Conservation (phyloP, 2,113 vertebrate genomes). For the Nothobranchius kuhntae region DNA sequence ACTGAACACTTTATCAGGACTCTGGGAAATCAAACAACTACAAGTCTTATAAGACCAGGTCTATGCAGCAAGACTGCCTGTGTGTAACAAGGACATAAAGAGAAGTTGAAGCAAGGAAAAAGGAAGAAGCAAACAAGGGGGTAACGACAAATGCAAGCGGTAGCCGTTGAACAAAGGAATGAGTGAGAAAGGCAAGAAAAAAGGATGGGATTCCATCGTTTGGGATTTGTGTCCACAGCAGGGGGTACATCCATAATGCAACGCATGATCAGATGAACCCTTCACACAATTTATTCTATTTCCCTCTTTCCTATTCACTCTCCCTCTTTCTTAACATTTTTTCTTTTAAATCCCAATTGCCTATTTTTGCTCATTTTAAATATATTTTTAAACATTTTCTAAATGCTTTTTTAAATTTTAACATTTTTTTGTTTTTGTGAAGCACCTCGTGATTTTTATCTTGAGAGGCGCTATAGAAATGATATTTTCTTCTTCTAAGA, state of each 20-base stretch:
- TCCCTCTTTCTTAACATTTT: too few relatives aligned
- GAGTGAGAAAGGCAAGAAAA: conserved; percentile 1
- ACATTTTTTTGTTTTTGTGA: too few relatives aligned
- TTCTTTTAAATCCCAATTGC: too few relatives aligned
- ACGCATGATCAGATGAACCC: conserved; percentile 54
- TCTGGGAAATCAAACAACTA: conserved; percentile 36
- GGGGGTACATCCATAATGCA: conserved; percentile 70
- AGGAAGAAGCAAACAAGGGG: conserved; percentile 12
- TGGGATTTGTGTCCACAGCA: conserved; percentile 51
- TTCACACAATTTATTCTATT: conserved; percentile 19
- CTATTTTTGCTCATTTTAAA: too few relatives aligned
- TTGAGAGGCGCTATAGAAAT: too few relatives aligned
- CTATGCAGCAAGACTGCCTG: conserved; percentile 19
- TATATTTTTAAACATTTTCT: too few relatives aligned
- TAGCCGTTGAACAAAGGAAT: conserved; percentile 31
- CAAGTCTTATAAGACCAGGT: conserved; percentile 24
- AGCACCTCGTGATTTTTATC: too few relatives aligned
- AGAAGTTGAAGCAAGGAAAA: conserved; percentile 4
- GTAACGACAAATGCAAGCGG: conserved; percentile 13
- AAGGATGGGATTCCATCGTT: conserved; percentile 18
- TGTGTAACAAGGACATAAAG: conserved; percentile 35
- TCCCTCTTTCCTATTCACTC: too few relatives aligned
- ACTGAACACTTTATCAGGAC: conserved; percentile 10
- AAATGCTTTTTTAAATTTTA: too few relatives aligned
- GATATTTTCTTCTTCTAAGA: background rate